Conservation (phyloP, 2,113 vertebrate genomes). For the Nyctereutes procyonoides region DNA sequence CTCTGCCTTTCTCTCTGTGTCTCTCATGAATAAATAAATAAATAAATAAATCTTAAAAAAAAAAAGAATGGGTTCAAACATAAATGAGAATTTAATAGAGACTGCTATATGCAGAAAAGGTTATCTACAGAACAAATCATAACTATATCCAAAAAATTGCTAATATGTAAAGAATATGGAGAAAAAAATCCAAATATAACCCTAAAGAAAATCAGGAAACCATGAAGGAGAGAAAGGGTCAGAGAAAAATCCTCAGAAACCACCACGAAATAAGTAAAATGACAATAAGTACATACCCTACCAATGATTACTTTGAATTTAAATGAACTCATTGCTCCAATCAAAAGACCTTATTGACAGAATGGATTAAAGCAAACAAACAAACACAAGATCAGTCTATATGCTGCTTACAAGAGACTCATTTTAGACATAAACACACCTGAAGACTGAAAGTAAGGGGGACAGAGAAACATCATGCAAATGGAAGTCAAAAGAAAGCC, state of each 20-base stretch:
- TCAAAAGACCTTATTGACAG: neutral
- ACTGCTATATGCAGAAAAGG: neutral
- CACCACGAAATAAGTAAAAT: neutral
- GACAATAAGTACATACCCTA: neutral
- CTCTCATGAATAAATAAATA: too few relatives aligned
- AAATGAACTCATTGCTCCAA: neutral
- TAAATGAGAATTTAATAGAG: neutral
- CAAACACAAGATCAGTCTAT: neutral
- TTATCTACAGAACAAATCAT: neutral
- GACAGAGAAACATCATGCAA: neutral
- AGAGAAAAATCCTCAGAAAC: neutral
- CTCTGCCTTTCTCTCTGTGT: too few relatives aligned
- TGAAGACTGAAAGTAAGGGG: neutral
- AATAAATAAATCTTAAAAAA: too few relatives aligned
- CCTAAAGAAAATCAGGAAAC: neutral
- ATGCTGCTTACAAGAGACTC: neutral
- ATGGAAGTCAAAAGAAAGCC: neutral
- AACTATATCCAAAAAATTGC: neutral
- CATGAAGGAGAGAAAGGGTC: neutral
- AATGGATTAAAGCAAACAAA: neutral
- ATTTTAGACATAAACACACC: neutral
- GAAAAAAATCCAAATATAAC: neutral
- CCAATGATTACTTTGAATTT: neutral
- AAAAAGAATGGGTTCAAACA: neutral
- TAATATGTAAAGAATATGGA: neutral